Percentiles rank a stretch among this genome's conserved stretches.
These are phyloP conservation scores for Rattus rattus DNA, from an alignment of 2,113 vertebrate species.

Conservation along the genomic window DNA sequence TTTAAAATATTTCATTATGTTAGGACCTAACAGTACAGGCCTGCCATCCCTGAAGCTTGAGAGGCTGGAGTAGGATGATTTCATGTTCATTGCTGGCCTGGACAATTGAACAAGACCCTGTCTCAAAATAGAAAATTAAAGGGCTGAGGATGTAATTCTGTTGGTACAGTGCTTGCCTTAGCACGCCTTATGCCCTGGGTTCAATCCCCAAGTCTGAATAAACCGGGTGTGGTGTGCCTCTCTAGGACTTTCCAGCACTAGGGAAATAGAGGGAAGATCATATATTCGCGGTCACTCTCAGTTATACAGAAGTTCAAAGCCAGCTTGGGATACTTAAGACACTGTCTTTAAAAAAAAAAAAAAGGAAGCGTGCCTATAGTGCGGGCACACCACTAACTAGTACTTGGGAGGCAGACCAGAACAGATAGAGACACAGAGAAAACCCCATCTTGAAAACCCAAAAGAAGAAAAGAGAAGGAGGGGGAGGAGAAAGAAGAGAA, in stretches of 20 bases:
- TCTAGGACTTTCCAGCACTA: background rate
- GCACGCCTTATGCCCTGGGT: background rate
- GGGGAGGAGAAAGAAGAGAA: too few species aligned
- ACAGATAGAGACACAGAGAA: background rate
- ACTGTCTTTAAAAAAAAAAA: background rate
- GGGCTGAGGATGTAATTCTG: background rate
- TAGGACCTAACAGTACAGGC: background rate
- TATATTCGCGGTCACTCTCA: background rate
- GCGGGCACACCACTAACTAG: background rate
- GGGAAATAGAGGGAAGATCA: background rate
- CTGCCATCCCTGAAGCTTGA: background rate
- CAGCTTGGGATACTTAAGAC: background rate
- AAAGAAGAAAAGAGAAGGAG: too few species aligned
- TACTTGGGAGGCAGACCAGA: too few species aligned
- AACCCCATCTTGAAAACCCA: background rate
- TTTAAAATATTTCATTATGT: conserved; percentile 43
- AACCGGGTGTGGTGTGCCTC: background rate
- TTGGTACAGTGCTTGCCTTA: too few species aligned
- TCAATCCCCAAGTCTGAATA: background rate
- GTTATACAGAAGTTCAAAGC: background rate
- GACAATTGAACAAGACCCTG: background rate
- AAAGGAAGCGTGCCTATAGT: background rate
- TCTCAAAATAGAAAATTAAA: background rate
- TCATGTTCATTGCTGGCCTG: background rate
- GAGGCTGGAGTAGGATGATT: background rate